Conservation (phyloP, 2,888 invertebrate species). For the Microchrysa polita region DNA sequence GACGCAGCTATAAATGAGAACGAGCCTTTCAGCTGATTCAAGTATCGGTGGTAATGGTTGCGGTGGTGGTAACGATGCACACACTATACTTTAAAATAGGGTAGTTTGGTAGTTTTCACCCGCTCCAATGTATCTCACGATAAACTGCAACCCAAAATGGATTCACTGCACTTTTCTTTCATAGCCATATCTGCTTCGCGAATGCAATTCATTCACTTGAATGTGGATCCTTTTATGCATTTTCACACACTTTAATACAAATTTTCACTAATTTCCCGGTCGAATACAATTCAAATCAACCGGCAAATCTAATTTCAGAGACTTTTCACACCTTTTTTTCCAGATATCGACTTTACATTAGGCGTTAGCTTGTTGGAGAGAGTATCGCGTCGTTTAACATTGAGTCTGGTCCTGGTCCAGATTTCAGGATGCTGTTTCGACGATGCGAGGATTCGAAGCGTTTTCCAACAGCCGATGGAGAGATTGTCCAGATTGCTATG, state of each 20-base stretch:
- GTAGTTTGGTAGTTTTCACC: constrained; percentile 20
- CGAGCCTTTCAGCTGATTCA: no score
- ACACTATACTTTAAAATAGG: constrained; percentile 17
- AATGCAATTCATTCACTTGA: neutral
- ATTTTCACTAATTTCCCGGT: constrained; percentile 45
- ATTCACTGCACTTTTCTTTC: constrained; percentile 18
- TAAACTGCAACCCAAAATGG: neutral
- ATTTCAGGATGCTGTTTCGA: constrained; percentile 25
- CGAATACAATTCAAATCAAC: constrained; percentile 30
- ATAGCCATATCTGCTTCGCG: neutral
- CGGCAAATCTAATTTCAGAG: constrained; percentile 7
- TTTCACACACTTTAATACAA: constrained; percentile 36
- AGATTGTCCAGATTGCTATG: no score
- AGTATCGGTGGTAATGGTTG: no score
- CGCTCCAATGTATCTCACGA: constrained; percentile 16
- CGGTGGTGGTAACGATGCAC: no score
- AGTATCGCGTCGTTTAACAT: neutral
- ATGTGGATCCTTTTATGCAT: constrained; percentile 27
- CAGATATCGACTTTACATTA: constrained; percentile 7
- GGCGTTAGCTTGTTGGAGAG: constrained; percentile 32
- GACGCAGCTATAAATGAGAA: neutral
- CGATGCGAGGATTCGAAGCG: neutral
- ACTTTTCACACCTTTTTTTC: constrained; percentile 10
- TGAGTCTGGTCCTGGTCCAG: constrained; percentile 30
- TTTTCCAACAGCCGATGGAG: neutral